Conservation (phyloP, 2,113 vertebrate genomes). For the Petrocephalus zakoni region DNA sequence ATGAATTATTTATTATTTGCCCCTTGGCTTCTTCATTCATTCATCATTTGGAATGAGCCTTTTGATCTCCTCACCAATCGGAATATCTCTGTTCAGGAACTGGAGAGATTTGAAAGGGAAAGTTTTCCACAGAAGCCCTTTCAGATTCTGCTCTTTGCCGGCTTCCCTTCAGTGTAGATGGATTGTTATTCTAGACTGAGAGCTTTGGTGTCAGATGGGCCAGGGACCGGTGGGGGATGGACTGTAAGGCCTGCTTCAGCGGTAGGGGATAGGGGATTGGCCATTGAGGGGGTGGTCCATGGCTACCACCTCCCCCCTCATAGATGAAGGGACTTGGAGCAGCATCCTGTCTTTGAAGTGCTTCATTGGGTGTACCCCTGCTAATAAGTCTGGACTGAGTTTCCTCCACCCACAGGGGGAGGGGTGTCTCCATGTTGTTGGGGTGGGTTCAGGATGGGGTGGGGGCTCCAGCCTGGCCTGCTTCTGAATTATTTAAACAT, state of each 20-base stretch:
- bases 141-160: background rate
- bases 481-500: constrained; percentile 56
- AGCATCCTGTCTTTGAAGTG: constrained; percentile 52
- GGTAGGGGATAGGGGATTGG: no score
- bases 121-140: background rate
- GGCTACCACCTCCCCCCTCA: constrained; percentile 43
- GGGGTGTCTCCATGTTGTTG: constrained; percentile 34
- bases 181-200: background rate
- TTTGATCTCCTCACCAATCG: background rate
- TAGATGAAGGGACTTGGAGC: constrained; percentile 45
- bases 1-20: background rate
- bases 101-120: background rate
- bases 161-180: background rate
- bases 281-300: background rate
- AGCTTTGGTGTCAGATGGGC: background rate
- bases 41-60: background rate
- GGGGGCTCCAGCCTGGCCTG: constrained; percentile 29
- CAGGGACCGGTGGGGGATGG: background rate
- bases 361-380: constrained; percentile 40
- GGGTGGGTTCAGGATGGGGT: constrained; percentile 32
- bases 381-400: constrained; percentile 48
- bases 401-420: constrained; percentile 16
- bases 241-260: background rate
- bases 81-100: background rate
- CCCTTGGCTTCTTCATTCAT: background rate